Percentiles rank a stretch among this genome's conserved stretches.
These are phyloP conservation scores for Passer domesticus DNA, from an alignment of 2,113 vertebrate species.

Conservation along the genomic window DNA sequence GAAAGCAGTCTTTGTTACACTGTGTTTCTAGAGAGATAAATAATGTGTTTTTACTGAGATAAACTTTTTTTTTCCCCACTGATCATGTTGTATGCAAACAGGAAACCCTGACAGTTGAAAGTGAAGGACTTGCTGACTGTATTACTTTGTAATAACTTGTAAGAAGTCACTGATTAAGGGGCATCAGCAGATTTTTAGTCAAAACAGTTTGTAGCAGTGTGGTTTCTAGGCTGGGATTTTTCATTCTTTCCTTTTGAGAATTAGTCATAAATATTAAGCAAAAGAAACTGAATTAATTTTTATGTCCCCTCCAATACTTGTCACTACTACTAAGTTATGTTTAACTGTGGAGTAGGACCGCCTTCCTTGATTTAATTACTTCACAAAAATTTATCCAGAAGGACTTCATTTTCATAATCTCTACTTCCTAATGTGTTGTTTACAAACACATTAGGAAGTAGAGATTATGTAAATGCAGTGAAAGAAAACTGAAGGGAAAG, in stretches of 20 bases:
- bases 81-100: not conserved
- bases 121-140: slow-evolving; percentile 45
- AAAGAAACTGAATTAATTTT: not conserved
- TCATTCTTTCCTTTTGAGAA: not conserved
- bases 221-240: not conserved
- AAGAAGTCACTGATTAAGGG: not conserved
- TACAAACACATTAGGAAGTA: not conserved
- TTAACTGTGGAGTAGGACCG: not conserved
- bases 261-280: not conserved
- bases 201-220: not conserved
- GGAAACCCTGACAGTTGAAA: slow-evolving; percentile 51
- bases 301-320: not conserved
- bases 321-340: not conserved
- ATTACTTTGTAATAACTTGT: slow-evolving; percentile 1
- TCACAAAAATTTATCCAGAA: not conserved
- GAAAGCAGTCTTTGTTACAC: not conserved
- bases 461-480: not conserved
- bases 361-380: not conserved
- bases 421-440: not conserved
- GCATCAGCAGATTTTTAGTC: slow-evolving; percentile 18
- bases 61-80: not conserved
- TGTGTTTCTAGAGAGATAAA: slow-evolving; percentile 9
- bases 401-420: not conserved
- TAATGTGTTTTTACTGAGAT: not conserved
- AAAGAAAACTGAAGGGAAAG: not conserved